A percentile compares a stretch with the other conserved stretches of the same genome.
phyloP scores from a whole-genome alignment of 2,113 vertebrate genomes.

The Mustelus asterias region DNA sequence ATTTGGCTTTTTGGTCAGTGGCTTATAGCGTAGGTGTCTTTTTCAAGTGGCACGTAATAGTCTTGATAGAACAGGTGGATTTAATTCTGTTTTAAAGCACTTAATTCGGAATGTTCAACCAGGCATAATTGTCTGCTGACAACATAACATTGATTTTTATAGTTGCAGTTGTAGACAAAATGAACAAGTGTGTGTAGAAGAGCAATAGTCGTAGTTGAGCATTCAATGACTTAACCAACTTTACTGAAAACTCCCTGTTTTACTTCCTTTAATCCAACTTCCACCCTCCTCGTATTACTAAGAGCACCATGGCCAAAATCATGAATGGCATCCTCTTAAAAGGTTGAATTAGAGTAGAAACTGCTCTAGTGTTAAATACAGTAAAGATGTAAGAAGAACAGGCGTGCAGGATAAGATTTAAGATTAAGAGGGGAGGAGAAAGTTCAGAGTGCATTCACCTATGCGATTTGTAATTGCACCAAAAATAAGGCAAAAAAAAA shows the following conservation, averaged over 20 bases:
- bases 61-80: not conserved
- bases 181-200: not conserved
- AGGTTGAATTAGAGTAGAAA: not conserved
- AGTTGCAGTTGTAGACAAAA: too few relatives aligned
- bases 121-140: not conserved
- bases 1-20: constrained; percentile 37
- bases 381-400: not conserved
- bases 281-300: not conserved
- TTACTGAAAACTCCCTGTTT: not conserved
- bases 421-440: not conserved
- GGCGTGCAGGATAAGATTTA: not conserved
- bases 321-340: not conserved
- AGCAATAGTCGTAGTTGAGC: not conserved
- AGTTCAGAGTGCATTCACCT: not conserved
- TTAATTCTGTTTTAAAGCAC: not conserved
- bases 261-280: not conserved
- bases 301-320: not conserved
- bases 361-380: not conserved
- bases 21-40: constrained; percentile 40
- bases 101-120: not conserved
- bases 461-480: not conserved
- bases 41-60: constrained; percentile 22
- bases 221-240: not conserved
- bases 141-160: not conserved
- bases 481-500: not conserved